Evolutionary conservation across 2,888 invertebrate genomes (phyloP).

Genomic region (Mystacides longicornis): DNA sequence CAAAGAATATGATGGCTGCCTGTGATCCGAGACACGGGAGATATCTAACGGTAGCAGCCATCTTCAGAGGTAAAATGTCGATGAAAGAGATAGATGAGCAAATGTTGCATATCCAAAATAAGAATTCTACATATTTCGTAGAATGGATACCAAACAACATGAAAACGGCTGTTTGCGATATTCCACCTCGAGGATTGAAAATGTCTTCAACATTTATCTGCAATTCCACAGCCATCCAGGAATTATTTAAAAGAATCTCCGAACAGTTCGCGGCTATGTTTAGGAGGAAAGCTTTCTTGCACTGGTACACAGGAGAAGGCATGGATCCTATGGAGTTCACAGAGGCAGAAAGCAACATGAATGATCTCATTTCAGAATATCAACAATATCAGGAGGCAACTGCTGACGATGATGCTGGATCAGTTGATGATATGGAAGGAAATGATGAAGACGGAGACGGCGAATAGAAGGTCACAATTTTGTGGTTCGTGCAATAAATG

Average conservation of each 20-base stretch:
- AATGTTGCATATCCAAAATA: slow-evolving; percentile 72
- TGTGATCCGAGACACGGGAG: slow-evolving; percentile 88
- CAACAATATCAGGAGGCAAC: slow-evolving; percentile 91
- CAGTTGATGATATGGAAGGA: slow-evolving; percentile 67
- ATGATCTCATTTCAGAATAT: slow-evolving; percentile 87
- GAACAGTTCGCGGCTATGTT: slow-evolving; percentile 95
- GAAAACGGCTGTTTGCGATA: slow-evolving; percentile 74
- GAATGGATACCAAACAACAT: slow-evolving; percentile 81
- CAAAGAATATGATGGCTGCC: slow-evolving; percentile 95
- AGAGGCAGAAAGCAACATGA: slow-evolving; percentile 94
- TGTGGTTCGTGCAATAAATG: background rate
- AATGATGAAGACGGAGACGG: slow-evolving; percentile 47
- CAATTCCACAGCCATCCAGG: slow-evolving; percentile 88
- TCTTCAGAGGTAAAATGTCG: slow-evolving; percentile 85
- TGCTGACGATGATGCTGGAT: slow-evolving; percentile 75
- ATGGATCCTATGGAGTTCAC: slow-evolving; percentile 98
- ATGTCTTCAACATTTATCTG: slow-evolving; percentile 95
- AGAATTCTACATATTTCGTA: slow-evolving; percentile 72
- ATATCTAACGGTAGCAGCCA: slow-evolving; percentile 83
- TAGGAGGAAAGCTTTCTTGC: slow-evolving; percentile 93
- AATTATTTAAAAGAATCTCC: slow-evolving; percentile 84
- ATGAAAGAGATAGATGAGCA: slow-evolving; percentile 87
- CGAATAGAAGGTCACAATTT: no score
- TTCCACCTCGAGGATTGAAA: slow-evolving; percentile 81
- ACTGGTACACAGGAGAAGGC: slow-evolving; percentile 96